These are phyloP conservation scores for Drosophila equinoxialis DNA, from an alignment of 1,140 invertebrate genomes.

Conservation along the genomic window DNA sequence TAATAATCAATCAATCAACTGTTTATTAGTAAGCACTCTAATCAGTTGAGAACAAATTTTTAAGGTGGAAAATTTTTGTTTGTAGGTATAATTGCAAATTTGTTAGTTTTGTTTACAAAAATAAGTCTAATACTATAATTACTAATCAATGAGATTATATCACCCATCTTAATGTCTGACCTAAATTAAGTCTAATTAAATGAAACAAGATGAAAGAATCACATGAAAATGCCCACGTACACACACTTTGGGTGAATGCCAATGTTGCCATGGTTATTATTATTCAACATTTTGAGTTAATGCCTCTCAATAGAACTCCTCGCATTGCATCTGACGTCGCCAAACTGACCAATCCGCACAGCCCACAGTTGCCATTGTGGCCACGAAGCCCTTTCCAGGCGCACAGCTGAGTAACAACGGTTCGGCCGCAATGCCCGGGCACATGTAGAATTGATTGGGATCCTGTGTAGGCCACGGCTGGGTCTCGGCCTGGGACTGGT, in stretches of 20 bases:
- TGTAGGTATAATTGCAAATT: too few relatives aligned
- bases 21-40: background rate
- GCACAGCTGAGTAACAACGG: constrained; percentile 63
- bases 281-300: constrained; percentile 22
- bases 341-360: constrained; percentile 72
- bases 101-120: background rate
- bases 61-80: too few relatives aligned
- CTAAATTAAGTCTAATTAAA: background rate
- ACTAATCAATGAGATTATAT: background rate
- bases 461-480: constrained; percentile 66
- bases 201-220: constrained; percentile 13
- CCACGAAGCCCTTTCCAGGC: constrained; percentile 63
- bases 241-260: background rate
- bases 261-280: constrained; percentile 31
- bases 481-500: constrained; percentile 7
- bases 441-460: constrained; percentile 76
- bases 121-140: background rate
- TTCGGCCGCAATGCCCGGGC: constrained; percentile 48
- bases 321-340: constrained; percentile 71
- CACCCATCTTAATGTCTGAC: background rate
- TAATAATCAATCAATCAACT: background rate
- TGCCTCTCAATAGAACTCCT: constrained; percentile 59
- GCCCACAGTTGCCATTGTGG: constrained; percentile 55
- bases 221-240: constrained; percentile 7
- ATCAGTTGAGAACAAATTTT: too few relatives aligned